Evolutionary conservation across 1,140 invertebrate species (phyloP).

Genomic region (Calosoma granatense): DNA sequence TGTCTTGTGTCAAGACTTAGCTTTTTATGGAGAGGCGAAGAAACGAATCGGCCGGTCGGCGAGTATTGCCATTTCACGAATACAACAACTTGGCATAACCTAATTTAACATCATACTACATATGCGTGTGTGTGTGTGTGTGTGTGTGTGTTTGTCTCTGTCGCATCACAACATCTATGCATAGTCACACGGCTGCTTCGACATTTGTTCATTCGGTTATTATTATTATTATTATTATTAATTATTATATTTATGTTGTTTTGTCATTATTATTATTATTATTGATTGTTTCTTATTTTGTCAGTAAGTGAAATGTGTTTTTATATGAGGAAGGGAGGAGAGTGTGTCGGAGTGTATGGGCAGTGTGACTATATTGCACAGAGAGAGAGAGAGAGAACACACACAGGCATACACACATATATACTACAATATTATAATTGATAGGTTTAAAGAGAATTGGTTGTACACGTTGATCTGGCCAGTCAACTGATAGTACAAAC

Average conservation of each 20-base stretch:
- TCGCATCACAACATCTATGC: too few species aligned
- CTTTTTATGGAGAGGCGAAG: constrained; percentile 7
- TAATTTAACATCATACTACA: too few species aligned
- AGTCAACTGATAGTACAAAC: constrained; percentile 30
- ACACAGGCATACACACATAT: too few species aligned
- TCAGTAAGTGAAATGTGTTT: not conserved
- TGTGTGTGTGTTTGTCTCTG: too few species aligned
- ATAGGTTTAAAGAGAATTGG: too few species aligned
- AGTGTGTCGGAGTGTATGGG: too few species aligned
- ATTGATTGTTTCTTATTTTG: constrained; percentile 2
- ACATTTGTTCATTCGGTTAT: not conserved
- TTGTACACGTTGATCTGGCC: not conserved
- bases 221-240: not conserved
- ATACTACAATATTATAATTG: too few species aligned
- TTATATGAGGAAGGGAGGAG: not conserved
- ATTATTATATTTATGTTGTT: not conserved
- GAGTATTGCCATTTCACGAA: not conserved
- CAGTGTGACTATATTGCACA: too few species aligned
- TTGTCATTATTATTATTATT: not conserved
- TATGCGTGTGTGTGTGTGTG: too few species aligned
- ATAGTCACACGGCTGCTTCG: too few species aligned
- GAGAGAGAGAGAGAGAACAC: too few species aligned
- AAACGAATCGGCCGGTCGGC: not conserved
- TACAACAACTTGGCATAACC: not conserved
- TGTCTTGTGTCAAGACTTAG: constrained; percentile 8